Base-by-base conservation (phyloP, 2,113 vertebrate species). In the Ivindomyrus marchei region DNA sequence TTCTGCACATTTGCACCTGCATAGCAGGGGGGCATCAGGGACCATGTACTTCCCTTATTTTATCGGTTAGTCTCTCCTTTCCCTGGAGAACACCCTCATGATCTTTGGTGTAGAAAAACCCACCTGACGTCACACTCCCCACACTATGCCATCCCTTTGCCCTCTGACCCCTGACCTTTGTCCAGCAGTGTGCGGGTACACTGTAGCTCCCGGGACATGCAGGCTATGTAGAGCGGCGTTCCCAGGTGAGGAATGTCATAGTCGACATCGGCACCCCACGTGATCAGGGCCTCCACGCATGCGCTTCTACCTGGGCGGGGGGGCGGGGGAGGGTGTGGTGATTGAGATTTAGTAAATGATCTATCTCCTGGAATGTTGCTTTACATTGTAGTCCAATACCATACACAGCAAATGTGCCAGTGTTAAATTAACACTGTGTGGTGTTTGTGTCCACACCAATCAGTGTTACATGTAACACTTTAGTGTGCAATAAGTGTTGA, bases 201-300 rank as follows among this genome's bases (percentile, higher is more conserved):
- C 52, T 95, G 95, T 52, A 96, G 96, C 89, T 97, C 96, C 92
- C 97, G 96, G 49, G 96, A 95, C 90, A 95, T 91, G 91, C 97
- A 97, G 80, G 97, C 97, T 56, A 96, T 95, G n/a, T 98, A 98
- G 3, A 98, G 96, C 50, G 97, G 96, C 0, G 97, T 97, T 92
- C 97, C 97, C 91, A 97, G 90, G 39, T 98, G 96, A 92, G 97
- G 96, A 94, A 97, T 96, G 70, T 97, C 95, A 91, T 97, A 97
- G 91, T 98, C 97, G 88, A 97, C 96, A 7, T 98, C 97, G 90
- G 96, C 94, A 39, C 96, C 97, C 95, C 96, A 97, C 15, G 97
- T 95, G 88, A 98, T 96, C 89, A 98, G 92, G 0, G 96, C 94
- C 91, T 97, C 96, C 66, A 98, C 94, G 85, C 97, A 97, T 31